Evolutionary conservation across 1,140 invertebrate genomes (phyloP).

Genomic region (Atta texana): DNA sequence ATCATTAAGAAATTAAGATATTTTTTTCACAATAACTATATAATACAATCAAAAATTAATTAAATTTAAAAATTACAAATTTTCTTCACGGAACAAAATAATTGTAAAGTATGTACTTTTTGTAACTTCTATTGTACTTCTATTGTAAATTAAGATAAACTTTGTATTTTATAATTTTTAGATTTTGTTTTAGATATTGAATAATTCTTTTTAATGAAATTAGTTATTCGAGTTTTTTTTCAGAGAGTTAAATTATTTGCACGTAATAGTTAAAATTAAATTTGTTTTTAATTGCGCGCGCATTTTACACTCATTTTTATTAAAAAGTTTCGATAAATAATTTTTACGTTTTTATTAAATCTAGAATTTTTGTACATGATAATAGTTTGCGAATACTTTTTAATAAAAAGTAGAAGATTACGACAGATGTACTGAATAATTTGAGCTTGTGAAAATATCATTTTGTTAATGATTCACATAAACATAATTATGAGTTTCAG

Average conservation of each 20-base stretch:
- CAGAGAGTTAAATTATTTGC: background rate
- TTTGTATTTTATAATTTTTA: background rate
- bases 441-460: constrained; percentile 26
- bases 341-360: background rate
- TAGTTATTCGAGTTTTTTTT: background rate
- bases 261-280: background rate
- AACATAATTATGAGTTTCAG: constrained; percentile 52
- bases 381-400: background rate
- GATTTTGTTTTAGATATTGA: background rate
- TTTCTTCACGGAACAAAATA: background rate
- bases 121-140: background rate
- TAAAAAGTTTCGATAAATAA: background rate
- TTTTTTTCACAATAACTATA: background rate
- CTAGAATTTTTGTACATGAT: background rate
- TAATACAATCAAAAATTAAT: background rate
- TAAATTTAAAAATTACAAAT: background rate
- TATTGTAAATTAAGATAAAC: background rate
- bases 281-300: background rate
- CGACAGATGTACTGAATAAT: background rate
- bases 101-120: background rate
- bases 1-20: background rate
- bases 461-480: constrained; percentile 48
- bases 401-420: background rate
- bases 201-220: background rate
- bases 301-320: background rate